phyloP scores from a whole-genome alignment of 2,888 invertebrate genomes.

The Drosophila sordidapex region DNA sequence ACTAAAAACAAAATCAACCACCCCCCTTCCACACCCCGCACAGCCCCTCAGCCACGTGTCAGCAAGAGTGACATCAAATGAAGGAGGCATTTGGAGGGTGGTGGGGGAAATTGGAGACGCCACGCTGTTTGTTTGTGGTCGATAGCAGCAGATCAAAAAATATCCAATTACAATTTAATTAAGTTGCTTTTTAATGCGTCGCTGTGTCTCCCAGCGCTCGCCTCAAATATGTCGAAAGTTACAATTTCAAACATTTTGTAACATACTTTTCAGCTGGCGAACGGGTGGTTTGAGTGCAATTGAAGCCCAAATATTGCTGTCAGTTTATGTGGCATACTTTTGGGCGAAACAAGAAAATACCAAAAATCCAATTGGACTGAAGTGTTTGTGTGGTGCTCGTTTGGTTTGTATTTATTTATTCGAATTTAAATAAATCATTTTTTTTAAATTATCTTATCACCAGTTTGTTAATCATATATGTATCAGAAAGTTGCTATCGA shows the following conservation, averaged over 20 bases:
- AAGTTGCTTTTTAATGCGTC: conserved; percentile 55
- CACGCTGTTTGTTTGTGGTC: conserved; percentile 46
- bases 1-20: conserved; percentile 24
- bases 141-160: conserved; percentile 37
- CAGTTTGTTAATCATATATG: background rate
- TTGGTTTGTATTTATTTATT: background rate
- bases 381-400: fast-evolving
- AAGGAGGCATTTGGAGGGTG: conserved; percentile 4
- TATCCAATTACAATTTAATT: conserved; percentile 78
- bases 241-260: background rate
- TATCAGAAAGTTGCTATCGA: background rate
- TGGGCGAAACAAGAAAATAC: background rate
- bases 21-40: background rate
- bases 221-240: conserved; percentile 12
- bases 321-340: conserved; percentile 20
- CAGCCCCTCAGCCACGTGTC: conserved; percentile 44
- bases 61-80: conserved; percentile 34
- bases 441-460: background rate
- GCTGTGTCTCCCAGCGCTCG: conserved; percentile 13
- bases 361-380: background rate
- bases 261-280: conserved; percentile 36
- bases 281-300: background rate
- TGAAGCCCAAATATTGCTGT: background rate
- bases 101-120: background rate
- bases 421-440: background rate